Base-by-base conservation (phyloP, 2,113 vertebrate species). In the Megaptera novaeangliae region DNA sequence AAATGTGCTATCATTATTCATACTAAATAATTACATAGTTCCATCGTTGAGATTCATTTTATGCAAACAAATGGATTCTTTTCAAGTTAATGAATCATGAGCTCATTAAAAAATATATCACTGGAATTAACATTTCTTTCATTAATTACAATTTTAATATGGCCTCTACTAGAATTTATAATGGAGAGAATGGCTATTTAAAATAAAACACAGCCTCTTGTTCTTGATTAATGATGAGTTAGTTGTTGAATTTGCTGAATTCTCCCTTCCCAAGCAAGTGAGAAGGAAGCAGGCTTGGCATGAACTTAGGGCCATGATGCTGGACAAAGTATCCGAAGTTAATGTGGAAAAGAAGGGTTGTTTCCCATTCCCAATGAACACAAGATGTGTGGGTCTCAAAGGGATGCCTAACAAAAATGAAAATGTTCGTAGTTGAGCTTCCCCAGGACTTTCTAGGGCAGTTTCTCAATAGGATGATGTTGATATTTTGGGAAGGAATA, bases 61-160 rank as follows among this genome's bases (percentile, higher is more conserved):
- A 83, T 84, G 64, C 46, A 94, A 97, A 97, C 66, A 93, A 91
- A 88, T 64, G 27, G 49, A 91, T 88, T 94, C 57, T 88, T 97
- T 86, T 63, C 34, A 93, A 91, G 41, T 91, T 95, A 97, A 93
- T 85, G 77, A 97, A 78, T 96, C 46, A 85, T 64, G 39, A 91
- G 71, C 49, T 95, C 63, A 95, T 91, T 96, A 97, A 96, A 83
- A 93, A 94, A 93, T 81, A 77, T 77, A 88, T 89, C 92, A 77
- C 9, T 94, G 66, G 36, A 77, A 95, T 96, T 95, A 96, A 93
- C 41, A 89, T 95, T 96, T 95, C 21, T 92, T 91, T 84, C 69
- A 82, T 88, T 97, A 94, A 96, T 94, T 97, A 94, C 25, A 96
- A 75, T 88, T 94, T 96, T 95, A 94, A 87, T 96, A 75, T 61